A percentile compares a stretch with the other conserved stretches of the same genome.
phyloP scores from a whole-genome alignment of 2,888 invertebrate genomes.

The Temnothorax unifasciatus region DNA sequence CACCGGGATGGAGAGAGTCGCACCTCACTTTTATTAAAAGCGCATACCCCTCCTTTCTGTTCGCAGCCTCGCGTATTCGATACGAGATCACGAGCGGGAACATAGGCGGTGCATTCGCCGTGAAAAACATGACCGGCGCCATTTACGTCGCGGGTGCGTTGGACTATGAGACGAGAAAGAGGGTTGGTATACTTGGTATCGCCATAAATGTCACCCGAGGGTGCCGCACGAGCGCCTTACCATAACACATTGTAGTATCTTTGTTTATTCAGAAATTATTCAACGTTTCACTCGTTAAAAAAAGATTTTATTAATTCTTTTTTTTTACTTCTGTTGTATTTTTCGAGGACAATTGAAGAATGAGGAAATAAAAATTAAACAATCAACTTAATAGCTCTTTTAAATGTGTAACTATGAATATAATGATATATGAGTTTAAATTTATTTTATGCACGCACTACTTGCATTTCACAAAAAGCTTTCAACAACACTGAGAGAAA shows the following conservation, averaged over 20 bases:
- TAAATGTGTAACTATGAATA: background rate
- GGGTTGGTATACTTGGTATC: constrained; percentile 90
- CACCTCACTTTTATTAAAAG: constrained; percentile 42
- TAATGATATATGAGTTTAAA: background rate
- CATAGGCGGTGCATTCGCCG: constrained; percentile 98
- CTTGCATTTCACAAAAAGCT: background rate
- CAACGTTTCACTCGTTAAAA: background rate
- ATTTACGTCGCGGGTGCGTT: constrained; percentile 99
- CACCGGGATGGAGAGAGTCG: constrained; percentile 6
- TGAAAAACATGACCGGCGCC: constrained; percentile 99
- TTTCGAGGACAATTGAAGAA: background rate
- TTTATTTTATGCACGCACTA: background rate
- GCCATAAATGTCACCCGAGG: constrained; percentile 33
- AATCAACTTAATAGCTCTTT: background rate
- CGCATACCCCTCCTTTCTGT: constrained; percentile 24
- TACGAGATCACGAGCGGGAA: constrained; percentile 99
- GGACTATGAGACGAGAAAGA: constrained; percentile 98
- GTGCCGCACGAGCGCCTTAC: constrained; percentile 3
- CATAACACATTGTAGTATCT: background rate
- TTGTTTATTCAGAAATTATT: background rate
- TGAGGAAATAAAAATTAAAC: background rate
- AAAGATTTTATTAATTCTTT: background rate
- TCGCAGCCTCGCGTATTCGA: constrained; percentile 98
- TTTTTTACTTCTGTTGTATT: no score
- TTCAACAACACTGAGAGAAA: background rate